These are phyloP conservation scores for Hozukius guyotensis DNA, from an alignment of 2,797 vertebrate genomes.

Conservation along the genomic window DNA sequence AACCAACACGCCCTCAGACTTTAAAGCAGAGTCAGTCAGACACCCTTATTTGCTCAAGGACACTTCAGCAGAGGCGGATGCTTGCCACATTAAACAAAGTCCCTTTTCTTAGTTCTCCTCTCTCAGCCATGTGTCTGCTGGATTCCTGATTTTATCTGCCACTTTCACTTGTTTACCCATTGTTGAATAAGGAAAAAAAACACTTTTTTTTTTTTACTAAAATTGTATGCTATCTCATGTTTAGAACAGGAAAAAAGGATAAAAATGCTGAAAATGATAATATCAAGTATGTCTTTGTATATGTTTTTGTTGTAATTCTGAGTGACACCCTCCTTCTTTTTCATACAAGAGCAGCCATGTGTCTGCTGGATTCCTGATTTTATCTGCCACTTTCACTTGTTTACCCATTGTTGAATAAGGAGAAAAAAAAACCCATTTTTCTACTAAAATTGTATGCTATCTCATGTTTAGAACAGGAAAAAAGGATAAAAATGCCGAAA, in stretches of 20 bases:
- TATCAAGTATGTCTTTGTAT: not conserved
- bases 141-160: not conserved
- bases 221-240: not conserved
- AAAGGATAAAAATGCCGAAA: not conserved
- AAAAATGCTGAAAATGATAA: not conserved
- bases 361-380: not conserved
- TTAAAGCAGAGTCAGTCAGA: not conserved
- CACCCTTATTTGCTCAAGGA: slow-evolving; percentile 25
- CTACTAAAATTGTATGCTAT: not conserved
- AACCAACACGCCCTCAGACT: not conserved
- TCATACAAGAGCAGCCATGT: not conserved
- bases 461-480: not conserved
- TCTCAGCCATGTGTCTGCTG: not conserved
- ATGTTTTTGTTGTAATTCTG: not conserved
- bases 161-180: not conserved
- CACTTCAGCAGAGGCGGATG: slow-evolving; percentile 33
- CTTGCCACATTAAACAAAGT: not conserved
- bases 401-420: not conserved
- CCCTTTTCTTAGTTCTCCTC: not conserved
- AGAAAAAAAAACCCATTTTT: not conserved
- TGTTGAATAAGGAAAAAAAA: not conserved
- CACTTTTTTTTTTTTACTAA: not conserved
- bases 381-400: not conserved
- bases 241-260: not conserved
- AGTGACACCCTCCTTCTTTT: not conserved